Percentiles rank a stretch among this genome's conserved stretches.
Evolutionary conservation across 2,888 invertebrate species (phyloP).

Genomic region (Epistrophe grossulariae): DNA sequence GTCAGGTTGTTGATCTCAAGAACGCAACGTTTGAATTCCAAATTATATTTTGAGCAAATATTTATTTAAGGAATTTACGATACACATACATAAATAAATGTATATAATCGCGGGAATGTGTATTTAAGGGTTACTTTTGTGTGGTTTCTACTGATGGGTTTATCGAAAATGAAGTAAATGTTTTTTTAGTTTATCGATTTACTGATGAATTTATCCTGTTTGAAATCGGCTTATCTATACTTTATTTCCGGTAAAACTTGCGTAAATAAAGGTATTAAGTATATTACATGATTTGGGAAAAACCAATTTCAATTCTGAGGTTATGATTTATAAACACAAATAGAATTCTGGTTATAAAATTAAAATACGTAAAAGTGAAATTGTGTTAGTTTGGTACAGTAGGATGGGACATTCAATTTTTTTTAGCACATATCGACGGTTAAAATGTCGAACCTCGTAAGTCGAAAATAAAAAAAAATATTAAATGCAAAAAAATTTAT

Average conservation of each 20-base stretch:
- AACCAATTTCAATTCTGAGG: not conserved
- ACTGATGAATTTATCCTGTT: conserved; percentile 9
- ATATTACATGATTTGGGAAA: conserved; percentile 7
- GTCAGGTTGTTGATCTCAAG: conserved; percentile 68
- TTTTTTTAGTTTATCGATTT: conserved; percentile 11
- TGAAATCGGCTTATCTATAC: conserved; percentile 6
- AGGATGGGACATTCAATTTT: not conserved
- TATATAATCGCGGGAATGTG: conserved; percentile 6
- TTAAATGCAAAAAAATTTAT: too few species aligned
- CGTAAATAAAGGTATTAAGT: not conserved
- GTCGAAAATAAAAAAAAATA: too few species aligned
- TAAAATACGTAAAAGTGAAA: too few species aligned
- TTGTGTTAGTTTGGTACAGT: not conserved
- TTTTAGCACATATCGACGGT: too few species aligned
- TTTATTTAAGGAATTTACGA: conserved; percentile 59
- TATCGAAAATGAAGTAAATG: conserved; percentile 6
- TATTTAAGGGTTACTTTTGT: conserved; percentile 5
- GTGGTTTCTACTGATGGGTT: not conserved
- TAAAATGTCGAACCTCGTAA: too few species aligned
- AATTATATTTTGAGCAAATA: conserved; percentile 42
- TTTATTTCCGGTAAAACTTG: conserved; percentile 16
- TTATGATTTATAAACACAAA: not conserved
- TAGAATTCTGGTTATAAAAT: too few species aligned
- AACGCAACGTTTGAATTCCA: conserved; percentile 29
- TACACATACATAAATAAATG: not conserved